Evolutionary conservation across 2,113 vertebrate genomes (phyloP), one percentile per base, ranked within the genome.

Genomic region (Struthidea cinerea): DNA sequence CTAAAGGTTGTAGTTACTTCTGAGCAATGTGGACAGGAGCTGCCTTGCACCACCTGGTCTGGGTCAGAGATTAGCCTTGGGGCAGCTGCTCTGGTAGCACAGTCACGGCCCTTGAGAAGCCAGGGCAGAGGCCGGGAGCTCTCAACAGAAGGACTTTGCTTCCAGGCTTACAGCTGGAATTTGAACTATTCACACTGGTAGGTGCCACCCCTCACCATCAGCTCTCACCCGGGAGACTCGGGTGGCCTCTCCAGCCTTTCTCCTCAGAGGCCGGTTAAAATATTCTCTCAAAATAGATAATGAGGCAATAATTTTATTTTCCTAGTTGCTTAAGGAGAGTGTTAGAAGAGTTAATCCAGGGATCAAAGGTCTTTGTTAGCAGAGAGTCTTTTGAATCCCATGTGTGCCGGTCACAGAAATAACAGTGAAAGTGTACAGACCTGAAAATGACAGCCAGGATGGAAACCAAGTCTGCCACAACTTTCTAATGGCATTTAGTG

Each of bases 361-460:
- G 81, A 86, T 93, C 91, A 96, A 70, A 97, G 90, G 49, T 77
- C 76, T 95, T 94, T 96, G 90, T 96, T 93, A 94, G 41, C 95
- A 79, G 65, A 93, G 81, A 90, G 67, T 21, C 42, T 71, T 84
- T 87, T 64, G 81, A 87, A 70, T 67, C 41, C 73, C 76, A 56
- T 77, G 52, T 68, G 60, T 89, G 69, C 41, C 0, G 2, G 71
- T 55, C 41, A 20, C 94, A 97, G 74, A 96, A 92, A 91, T 65
- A 96, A 71, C 57, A 71, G 39, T 49, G 90, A 93, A 91, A 95
- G 47, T 75, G 35, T 55, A 69, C 76, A 94, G 91, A 92, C 37
- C 76, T 93, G 68, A 41, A 92, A 69, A 49, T 27, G 56, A 95
- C 87, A 85, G 68, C 41, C 44, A 73, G 79, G 47, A 65, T 50